A percentile compares a stretch with the other conserved stretches of the same genome.
phyloP scores from a whole-genome alignment of 2,113 vertebrate genomes.

The Ptyas mucosa region DNA sequence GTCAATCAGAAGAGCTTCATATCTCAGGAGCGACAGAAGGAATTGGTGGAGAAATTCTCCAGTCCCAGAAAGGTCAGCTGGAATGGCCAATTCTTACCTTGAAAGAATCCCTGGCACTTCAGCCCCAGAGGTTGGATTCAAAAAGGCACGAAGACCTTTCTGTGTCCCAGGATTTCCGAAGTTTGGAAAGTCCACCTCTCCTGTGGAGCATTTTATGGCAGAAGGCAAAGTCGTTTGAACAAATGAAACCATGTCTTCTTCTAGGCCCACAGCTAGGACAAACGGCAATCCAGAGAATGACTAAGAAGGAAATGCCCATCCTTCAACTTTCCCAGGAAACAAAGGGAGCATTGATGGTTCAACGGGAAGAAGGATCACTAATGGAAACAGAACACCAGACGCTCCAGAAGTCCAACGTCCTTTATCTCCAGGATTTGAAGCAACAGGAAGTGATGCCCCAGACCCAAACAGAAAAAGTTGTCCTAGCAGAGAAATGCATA shows the following conservation, averaged over 20 bases:
- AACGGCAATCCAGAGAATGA: neutral
- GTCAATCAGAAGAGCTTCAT: neutral
- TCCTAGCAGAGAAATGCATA: neutral
- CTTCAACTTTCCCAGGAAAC: neutral
- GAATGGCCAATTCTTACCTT: neutral
- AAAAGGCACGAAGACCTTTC: neutral
- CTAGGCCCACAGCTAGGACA: neutral
- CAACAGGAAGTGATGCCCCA: neutral
- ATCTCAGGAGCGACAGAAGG: neutral
- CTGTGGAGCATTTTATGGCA: neutral
- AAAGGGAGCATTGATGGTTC: neutral
- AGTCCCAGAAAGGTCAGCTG: neutral
- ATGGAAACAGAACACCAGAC: neutral
- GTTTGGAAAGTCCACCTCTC: neutral
- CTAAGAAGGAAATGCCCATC: neutral
- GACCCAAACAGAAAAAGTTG: neutral
- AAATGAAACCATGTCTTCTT: neutral
- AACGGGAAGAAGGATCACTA: neutral
- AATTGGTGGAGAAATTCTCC: neutral
- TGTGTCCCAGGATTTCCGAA: neutral
- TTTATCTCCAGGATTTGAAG: neutral
- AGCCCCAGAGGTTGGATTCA: neutral
- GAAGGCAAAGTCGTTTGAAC: constrained; percentile 8
- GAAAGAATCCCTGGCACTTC: neutral
- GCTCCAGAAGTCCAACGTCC: neutral